Evolutionary conservation across 2,797 vertebrate genomes (phyloP).

Genomic region (Rhinogobio ventralis): DNA sequence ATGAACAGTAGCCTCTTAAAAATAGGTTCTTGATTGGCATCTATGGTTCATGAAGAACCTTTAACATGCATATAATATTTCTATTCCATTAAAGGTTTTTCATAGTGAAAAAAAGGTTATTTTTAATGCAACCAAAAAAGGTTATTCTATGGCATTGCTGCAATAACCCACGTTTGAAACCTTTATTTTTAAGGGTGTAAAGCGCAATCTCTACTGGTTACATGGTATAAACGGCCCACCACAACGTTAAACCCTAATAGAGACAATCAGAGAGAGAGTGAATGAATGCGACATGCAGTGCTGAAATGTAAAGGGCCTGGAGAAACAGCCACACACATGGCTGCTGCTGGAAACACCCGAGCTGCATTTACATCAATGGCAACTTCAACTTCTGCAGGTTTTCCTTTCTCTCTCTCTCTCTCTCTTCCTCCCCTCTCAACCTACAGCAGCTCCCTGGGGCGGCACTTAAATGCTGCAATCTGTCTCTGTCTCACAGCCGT

Average conservation of each 20-base stretch:
- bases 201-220: background rate
- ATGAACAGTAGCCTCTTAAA: background rate
- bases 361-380: constrained; percentile 33
- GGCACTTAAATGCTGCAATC: constrained; percentile 82
- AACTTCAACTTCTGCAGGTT: constrained; percentile 43
- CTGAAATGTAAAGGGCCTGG: constrained; percentile 16
- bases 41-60: background rate
- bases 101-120: too few species aligned
- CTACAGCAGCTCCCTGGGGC: constrained; percentile 78
- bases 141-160: background rate
- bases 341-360: background rate
- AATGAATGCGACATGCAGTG: background rate
- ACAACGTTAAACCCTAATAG: background rate
- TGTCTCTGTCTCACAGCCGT: constrained; percentile 73
- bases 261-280: constrained; percentile 7
- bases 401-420: constrained; percentile 24
- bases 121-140: background rate
- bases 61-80: background rate
- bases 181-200: background rate
- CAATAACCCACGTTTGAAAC: background rate
- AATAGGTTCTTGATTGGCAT: background rate
- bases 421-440: constrained; percentile 70
- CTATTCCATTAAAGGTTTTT: background rate
- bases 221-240: background rate
- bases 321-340: constrained; percentile 1